These are phyloP conservation scores for Diplodus sargus DNA, from an alignment of 2,797 vertebrate genomes.

Conservation along the genomic window DNA sequence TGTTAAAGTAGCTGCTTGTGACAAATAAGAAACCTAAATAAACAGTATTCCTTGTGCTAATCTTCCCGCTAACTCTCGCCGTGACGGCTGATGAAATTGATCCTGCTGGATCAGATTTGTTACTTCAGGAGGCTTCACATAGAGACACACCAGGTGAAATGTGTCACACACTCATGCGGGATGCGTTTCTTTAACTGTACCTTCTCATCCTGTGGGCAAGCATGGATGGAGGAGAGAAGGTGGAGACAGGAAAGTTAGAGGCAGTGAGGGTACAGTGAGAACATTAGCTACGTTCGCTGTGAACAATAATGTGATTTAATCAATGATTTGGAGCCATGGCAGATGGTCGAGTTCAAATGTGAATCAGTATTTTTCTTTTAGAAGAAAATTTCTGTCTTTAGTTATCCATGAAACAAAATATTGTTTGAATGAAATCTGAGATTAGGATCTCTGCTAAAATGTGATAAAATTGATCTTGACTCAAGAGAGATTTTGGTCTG, in stretches of 20 bases:
- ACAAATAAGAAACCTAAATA: background rate
- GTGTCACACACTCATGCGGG: slow-evolving; percentile 46
- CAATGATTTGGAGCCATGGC: background rate
- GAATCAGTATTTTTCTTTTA: background rate
- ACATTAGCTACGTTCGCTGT: slow-evolving; percentile 19
- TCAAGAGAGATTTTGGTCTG: background rate
- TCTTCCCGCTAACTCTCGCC: too few relatives aligned
- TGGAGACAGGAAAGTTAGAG: slow-evolving; percentile 77
- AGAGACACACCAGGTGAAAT: background rate
- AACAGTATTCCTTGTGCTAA: too few relatives aligned
- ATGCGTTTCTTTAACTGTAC: slow-evolving; percentile 83
- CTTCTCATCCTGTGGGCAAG: slow-evolving; percentile 96
- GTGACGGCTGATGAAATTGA: background rate
- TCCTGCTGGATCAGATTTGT: slow-evolving; percentile 15
- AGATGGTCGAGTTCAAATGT: background rate
- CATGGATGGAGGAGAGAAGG: slow-evolving; percentile 84
- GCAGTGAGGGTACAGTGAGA: slow-evolving; percentile 51
- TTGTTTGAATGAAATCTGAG: background rate
- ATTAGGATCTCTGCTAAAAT: slow-evolving; percentile 3
- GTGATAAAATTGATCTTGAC: background rate
- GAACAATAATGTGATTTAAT: slow-evolving; percentile 10
- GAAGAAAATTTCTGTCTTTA: background rate
- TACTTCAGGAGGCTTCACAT: background rate
- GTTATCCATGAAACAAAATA: background rate
- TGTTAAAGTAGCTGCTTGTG: background rate